A percentile compares a stretch with the other conserved stretches of the same genome.
phyloP scores from a whole-genome alignment of 2,113 vertebrate species.

The Ivindomyrus marchei region DNA sequence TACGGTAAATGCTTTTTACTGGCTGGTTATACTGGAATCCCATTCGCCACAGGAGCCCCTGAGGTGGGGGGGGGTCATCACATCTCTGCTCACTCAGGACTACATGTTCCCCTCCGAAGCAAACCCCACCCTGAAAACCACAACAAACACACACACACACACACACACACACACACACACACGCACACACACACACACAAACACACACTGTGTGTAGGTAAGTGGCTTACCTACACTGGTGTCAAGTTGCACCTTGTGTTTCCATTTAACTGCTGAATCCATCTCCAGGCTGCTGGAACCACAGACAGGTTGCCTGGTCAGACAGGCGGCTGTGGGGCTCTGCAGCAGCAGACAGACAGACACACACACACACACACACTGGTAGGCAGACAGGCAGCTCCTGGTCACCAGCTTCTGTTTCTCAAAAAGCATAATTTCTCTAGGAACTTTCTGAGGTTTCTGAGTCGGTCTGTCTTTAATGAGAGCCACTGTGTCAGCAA shows the following conservation, averaged over 20 bases:
- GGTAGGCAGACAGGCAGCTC: not conserved
- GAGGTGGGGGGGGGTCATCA: not conserved
- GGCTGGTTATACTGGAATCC: constrained; percentile 12
- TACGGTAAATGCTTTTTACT: constrained; percentile 23
- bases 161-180: not conserved
- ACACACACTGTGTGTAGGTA: not conserved
- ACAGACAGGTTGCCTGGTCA: not conserved
- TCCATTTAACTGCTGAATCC: constrained; percentile 14
- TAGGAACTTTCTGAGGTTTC: not conserved
- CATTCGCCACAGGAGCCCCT: constrained; percentile 9
- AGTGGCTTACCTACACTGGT: not conserved
- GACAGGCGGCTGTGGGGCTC: not conserved
- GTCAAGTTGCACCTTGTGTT: constrained; percentile 17
- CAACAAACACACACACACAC: not conserved
- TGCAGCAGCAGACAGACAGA: not conserved
- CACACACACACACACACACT: not conserved
- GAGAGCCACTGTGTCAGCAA: not conserved
- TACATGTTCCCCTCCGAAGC: not conserved
- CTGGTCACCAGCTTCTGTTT: not conserved
- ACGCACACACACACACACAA: not conserved
- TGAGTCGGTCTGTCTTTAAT: not conserved
- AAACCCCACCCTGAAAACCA: constrained; percentile 4
- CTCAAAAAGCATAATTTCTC: not conserved
- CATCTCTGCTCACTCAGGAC: not conserved
- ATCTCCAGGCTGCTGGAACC: not conserved